phyloP scores from a whole-genome alignment of 92 coral and sea anemone genomes.

The Meandrina meandrites region DNA sequence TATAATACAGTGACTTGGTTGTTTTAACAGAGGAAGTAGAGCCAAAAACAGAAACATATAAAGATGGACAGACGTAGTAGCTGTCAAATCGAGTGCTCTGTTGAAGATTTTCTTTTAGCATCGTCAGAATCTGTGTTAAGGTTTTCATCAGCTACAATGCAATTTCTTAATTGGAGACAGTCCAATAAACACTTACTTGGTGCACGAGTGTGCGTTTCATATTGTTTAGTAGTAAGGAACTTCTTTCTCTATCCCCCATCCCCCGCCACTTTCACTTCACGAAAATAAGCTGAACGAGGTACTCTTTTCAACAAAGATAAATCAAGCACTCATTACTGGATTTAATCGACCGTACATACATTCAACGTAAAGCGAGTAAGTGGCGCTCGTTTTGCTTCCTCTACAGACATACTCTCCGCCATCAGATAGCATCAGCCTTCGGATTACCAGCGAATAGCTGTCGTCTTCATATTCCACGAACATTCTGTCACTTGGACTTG shows the following conservation, averaged over 20 bases:
- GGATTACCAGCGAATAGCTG: constrained; percentile 30
- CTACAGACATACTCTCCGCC: constrained; percentile 49
- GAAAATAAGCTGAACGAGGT: background rate
- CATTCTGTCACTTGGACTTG: background rate
- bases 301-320: background rate
- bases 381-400: constrained; percentile 19
- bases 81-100: too few species aligned
- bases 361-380: constrained; percentile 38
- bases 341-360: constrained; percentile 27
- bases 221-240: too few species aligned
- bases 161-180: too few species aligned
- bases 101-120: too few species aligned
- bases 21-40: too few species aligned
- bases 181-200: too few species aligned
- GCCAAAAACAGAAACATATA: too few species aligned
- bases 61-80: too few species aligned
- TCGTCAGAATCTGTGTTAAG: too few species aligned
- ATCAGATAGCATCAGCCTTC: constrained; percentile 8
- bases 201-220: too few species aligned
- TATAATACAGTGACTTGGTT: too few species aligned
- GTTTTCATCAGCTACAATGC: too few species aligned
- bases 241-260: background rate
- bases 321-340: background rate
- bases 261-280: background rate
- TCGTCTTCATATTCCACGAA: constrained; percentile 14